Percentiles rank a stretch among this genome's conserved stretches.
phyloP scores from a whole-genome alignment of 1,140 invertebrate genomes.

The Maconellicoccus hirsutus region DNA sequence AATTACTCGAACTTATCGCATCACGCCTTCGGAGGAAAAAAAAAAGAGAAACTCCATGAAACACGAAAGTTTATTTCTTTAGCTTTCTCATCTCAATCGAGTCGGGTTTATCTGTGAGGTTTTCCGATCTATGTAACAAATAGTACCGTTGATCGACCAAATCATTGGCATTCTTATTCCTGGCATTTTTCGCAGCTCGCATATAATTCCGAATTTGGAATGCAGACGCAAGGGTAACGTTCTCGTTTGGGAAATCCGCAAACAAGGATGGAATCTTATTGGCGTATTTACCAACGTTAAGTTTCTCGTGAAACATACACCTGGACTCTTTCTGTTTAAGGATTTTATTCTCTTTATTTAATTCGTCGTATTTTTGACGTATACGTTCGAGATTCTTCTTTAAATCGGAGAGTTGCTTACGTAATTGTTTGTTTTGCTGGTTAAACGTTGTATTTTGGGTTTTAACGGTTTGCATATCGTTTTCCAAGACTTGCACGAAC shows the following conservation, averaged over 20 bases:
- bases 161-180: not conserved
- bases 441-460: not conserved
- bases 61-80: too few relatives aligned
- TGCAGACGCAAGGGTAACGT: not conserved
- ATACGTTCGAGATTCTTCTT: not conserved
- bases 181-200: not conserved
- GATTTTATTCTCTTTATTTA: constrained; percentile 5
- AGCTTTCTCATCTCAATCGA: too few relatives aligned
- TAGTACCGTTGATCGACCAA: not conserved
- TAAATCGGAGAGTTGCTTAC: not conserved
- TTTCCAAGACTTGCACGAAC: not conserved
- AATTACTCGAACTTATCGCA: too few relatives aligned
- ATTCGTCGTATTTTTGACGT: not conserved
- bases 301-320: not conserved
- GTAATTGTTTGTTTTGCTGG: not conserved
- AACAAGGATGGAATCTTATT: not conserved
- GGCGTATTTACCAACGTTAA: constrained; percentile 12
- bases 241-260: not conserved
- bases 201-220: not conserved
- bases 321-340: not conserved
- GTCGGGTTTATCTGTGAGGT: not conserved
- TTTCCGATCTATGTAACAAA: not conserved
- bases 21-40: too few relatives aligned
- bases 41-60: too few relatives aligned
- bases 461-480: not conserved